Conservation (phyloP, 2,113 vertebrate species). For the Carassius gibelio region DNA sequence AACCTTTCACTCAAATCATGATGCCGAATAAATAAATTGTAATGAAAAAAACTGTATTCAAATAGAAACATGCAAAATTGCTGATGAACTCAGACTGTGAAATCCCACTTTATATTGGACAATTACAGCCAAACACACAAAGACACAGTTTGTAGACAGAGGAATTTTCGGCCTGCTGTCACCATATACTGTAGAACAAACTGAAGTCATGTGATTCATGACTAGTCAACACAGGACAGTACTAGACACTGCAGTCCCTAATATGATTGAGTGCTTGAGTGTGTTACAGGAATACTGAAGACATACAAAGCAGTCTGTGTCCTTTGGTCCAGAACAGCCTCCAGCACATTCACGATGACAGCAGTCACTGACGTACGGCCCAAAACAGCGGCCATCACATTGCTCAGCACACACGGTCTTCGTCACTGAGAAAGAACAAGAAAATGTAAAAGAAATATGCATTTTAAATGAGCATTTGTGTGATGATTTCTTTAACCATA, state of each 20-base stretch:
- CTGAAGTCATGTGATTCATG: background rate
- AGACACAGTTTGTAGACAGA: background rate
- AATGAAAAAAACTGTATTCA: background rate
- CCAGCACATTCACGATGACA: slow-evolving; percentile 98
- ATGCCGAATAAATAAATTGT: background rate
- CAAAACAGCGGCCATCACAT: slow-evolving; percentile 94
- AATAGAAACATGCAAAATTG: background rate
- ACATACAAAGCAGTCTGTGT: slow-evolving; percentile 97
- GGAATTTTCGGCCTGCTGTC: background rate
- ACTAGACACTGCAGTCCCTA: background rate
- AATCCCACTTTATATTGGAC: background rate
- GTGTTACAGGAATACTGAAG: background rate
- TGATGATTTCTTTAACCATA: background rate
- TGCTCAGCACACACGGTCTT: slow-evolving; percentile 96
- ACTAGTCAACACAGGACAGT: slow-evolving; percentile 19
- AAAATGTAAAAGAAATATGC: background rate
- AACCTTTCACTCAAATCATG: no score
- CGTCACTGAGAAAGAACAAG: slow-evolving; percentile 81
- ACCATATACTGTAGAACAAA: background rate
- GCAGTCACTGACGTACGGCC: slow-evolving; percentile 95
- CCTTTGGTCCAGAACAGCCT: slow-evolving; percentile 94
- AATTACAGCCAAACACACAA: background rate
- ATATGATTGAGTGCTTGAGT: slow-evolving; percentile 18
- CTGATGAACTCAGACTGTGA: background rate
- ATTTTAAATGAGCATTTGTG: background rate